Conservation (phyloP, 2,888 invertebrate species). For the Himalopsyche kuldschensis region DNA sequence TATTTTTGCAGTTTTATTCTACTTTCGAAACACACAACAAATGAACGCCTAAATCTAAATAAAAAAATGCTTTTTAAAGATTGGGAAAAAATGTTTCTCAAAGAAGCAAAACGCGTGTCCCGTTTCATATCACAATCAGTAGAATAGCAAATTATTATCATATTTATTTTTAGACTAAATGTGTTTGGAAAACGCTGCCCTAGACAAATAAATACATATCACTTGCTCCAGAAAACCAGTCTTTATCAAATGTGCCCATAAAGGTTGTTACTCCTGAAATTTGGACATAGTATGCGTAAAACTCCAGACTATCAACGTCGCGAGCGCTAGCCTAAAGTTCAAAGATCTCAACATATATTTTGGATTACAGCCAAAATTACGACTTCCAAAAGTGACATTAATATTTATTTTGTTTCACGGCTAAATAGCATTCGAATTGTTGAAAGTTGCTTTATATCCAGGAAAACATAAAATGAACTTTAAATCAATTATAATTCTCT, state of each 20-base stretch:
- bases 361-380: not conserved
- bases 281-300: not conserved
- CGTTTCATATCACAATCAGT: too few relatives aligned
- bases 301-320: not conserved
- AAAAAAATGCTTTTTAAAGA: too few relatives aligned
- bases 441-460: not conserved
- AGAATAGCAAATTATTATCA: too few relatives aligned
- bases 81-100: too few relatives aligned
- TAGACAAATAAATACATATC: not conserved
- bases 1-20: too few relatives aligned
- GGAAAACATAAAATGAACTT: not conserved
- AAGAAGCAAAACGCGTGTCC: too few relatives aligned
- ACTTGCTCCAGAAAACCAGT: not conserved
- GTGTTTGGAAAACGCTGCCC: too few relatives aligned
- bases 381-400: not conserved
- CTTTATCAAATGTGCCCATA: not conserved
- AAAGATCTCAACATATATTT: not conserved
- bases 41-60: too few relatives aligned
- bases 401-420: not conserved
- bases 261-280: not conserved
- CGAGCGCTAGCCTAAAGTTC: not conserved
- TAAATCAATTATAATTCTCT: not conserved
- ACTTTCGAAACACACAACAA: too few relatives aligned
- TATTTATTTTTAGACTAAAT: too few relatives aligned
- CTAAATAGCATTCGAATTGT: not conserved